Evolutionary conservation across 2,113 vertebrate species (phyloP).

Genomic region (Bufo gargarizans): DNA sequence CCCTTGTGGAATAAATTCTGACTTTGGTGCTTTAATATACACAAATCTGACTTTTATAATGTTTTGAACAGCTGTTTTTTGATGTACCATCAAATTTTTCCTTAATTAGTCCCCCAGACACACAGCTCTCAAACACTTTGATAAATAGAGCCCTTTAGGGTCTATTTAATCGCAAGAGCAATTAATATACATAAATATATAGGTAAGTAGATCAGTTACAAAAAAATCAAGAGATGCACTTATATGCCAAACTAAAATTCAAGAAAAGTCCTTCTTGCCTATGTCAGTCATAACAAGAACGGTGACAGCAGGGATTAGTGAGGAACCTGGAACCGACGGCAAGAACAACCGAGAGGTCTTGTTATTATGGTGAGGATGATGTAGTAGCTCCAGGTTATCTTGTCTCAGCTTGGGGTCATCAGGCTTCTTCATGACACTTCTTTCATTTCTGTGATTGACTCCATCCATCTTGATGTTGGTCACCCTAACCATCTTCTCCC

Average conservation of each 20-base stretch:
- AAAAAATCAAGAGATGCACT: not conserved
- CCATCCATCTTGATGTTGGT: too few species aligned
- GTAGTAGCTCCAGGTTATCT: too few species aligned
- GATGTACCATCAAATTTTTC: conserved; percentile 36
- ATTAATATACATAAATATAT: conserved; percentile 53
- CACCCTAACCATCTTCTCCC: too few species aligned
- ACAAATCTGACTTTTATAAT: conserved; percentile 44
- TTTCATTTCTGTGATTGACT: too few species aligned
- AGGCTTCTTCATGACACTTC: too few species aligned
- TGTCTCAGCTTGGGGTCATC: too few species aligned
- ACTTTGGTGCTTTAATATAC: conserved; percentile 8
- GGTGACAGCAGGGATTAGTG: not conserved
- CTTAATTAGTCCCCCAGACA: conserved; percentile 37
- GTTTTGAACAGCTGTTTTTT: conserved; percentile 36
- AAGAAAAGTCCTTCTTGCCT: not conserved
- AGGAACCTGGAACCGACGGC: not conserved
- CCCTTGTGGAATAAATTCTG: conserved; percentile 29
- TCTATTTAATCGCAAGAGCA: conserved; percentile 45
- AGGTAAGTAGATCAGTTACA: conserved; percentile 33
- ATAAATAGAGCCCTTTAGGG: conserved; percentile 48
- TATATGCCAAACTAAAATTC: not conserved
- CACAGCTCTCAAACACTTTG: conserved; percentile 42
- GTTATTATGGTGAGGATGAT: too few species aligned
- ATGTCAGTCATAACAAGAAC: not conserved
- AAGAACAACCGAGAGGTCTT: too few species aligned